Percentiles rank a stretch among this genome's conserved stretches.
Evolutionary conservation across 2,888 invertebrate genomes (phyloP).

Genomic region (Seira sanloemensis): DNA sequence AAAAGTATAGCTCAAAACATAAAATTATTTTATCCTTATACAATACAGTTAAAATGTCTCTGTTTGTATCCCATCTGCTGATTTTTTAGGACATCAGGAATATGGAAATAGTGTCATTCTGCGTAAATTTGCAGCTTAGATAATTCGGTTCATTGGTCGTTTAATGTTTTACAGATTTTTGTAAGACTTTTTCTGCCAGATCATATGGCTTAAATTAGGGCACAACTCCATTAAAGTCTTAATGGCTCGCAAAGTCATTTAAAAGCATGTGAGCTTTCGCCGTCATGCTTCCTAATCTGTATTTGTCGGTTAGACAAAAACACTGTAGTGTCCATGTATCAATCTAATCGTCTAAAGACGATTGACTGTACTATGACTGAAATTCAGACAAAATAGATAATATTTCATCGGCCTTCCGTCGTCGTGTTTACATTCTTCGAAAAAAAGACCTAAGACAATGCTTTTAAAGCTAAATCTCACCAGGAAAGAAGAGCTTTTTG

Average conservation of each 20-base stretch:
- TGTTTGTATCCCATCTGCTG: too few species aligned
- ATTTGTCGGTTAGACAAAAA: background rate
- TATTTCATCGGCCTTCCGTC: background rate
- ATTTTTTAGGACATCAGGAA: too few species aligned
- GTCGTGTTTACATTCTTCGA: background rate
- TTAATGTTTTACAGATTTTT: background rate
- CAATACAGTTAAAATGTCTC: too few species aligned
- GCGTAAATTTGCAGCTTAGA: too few species aligned
- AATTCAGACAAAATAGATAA: constrained; percentile 1
- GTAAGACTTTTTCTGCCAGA: too few species aligned
- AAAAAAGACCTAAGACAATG: constrained; percentile 55
- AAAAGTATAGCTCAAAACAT: too few species aligned
- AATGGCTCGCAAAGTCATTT: background rate
- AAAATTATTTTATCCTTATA: too few species aligned
- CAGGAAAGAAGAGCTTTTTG: background rate
- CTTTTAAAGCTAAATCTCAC: constrained; percentile 26
- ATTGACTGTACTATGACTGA: background rate
- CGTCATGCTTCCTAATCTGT: too few species aligned
- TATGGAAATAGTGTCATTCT: too few species aligned
- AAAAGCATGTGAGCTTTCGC: background rate
- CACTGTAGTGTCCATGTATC: background rate
- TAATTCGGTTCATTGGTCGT: background rate
- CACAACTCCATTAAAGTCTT: background rate
- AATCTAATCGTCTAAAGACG: background rate
- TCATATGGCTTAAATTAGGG: constrained; percentile 1